Evolutionary conservation across 2,797 vertebrate genomes (phyloP).

Genomic region (Thalassophryne amazonica): DNA sequence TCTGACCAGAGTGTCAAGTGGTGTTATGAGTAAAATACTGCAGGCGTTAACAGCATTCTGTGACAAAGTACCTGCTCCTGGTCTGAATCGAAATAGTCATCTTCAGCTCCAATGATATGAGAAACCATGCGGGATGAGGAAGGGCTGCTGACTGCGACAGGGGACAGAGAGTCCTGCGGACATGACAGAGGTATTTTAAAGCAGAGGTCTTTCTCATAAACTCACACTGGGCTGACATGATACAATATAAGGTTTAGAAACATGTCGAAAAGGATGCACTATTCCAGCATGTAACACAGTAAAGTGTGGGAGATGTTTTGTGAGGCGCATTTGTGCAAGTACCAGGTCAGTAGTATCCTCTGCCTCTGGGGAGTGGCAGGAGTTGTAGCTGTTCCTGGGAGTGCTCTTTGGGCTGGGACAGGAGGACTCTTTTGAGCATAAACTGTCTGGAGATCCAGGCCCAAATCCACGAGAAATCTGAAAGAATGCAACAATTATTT

Average conservation of each 20-base stretch:
- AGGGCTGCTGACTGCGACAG: constrained; percentile 80
- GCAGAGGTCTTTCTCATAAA: background rate
- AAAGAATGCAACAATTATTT: background rate
- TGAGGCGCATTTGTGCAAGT: background rate
- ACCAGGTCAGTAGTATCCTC: constrained; percentile 78
- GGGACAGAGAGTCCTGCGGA: constrained; percentile 83
- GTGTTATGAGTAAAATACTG: background rate
- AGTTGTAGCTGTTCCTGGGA: constrained; percentile 76
- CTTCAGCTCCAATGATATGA: constrained; percentile 93
- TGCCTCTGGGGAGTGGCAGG: constrained; percentile 74
- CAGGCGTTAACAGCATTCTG: background rate
- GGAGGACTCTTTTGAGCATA: constrained; percentile 59
- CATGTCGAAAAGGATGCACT: too few relatives aligned
- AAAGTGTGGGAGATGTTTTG: too few relatives aligned
- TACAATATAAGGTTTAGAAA: too few relatives aligned
- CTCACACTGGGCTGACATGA: background rate
- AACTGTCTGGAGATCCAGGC: constrained; percentile 59
- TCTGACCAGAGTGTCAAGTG: background rate
- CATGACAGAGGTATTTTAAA: background rate
- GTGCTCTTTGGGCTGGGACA: constrained; percentile 76
- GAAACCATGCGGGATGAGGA: constrained; percentile 72
- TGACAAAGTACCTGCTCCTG: constrained; percentile 86
- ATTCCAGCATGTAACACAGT: too few relatives aligned
- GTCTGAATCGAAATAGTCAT: constrained; percentile 92
- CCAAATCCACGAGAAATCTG: constrained; percentile 66